Evolutionary conservation across 1,140 invertebrate genomes (phyloP).

Genomic region (Microvelia longipes): DNA sequence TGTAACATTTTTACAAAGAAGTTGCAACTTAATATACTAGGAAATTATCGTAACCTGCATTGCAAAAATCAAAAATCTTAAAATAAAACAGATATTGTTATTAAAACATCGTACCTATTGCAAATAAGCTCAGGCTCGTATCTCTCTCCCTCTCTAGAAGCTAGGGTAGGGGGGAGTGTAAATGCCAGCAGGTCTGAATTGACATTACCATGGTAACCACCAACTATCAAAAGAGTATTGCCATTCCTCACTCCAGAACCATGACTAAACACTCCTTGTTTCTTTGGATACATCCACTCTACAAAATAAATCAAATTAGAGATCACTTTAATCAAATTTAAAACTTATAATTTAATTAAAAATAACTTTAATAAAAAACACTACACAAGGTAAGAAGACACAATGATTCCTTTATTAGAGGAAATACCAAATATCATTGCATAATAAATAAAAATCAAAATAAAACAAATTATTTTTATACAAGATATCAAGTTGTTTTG

Average conservation of each 20-base stretch:
- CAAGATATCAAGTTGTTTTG: too few relatives aligned
- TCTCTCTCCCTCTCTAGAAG: slow-evolving; percentile 40
- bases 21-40: too few relatives aligned
- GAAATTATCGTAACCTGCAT: too few relatives aligned
- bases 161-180: slow-evolving; percentile 56
- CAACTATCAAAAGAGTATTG: slow-evolving; percentile 68
- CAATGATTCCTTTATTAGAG: background rate
- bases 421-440: too few relatives aligned
- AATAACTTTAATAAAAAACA: background rate
- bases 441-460: too few relatives aligned
- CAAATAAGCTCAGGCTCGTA: slow-evolving; percentile 55
- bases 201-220: slow-evolving; percentile 85
- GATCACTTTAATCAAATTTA: slow-evolving; percentile 1
- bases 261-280: slow-evolving; percentile 77
- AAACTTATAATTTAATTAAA: slow-evolving; percentile 3
- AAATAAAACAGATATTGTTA: too few relatives aligned
- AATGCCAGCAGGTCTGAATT: slow-evolving; percentile 65
- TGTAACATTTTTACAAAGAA: too few relatives aligned
- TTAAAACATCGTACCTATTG: slow-evolving; percentile 22
- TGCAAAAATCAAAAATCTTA: too few relatives aligned
- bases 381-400: background rate
- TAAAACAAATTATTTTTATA: too few relatives aligned
- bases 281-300: slow-evolving; percentile 58
- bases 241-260: slow-evolving; percentile 60
- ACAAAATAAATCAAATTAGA: slow-evolving; percentile 12